Evolutionary conservation across 2,888 invertebrate genomes (phyloP), one percentile per base, ranked within the genome.

Genomic region (Masnerella sp.): DNA sequence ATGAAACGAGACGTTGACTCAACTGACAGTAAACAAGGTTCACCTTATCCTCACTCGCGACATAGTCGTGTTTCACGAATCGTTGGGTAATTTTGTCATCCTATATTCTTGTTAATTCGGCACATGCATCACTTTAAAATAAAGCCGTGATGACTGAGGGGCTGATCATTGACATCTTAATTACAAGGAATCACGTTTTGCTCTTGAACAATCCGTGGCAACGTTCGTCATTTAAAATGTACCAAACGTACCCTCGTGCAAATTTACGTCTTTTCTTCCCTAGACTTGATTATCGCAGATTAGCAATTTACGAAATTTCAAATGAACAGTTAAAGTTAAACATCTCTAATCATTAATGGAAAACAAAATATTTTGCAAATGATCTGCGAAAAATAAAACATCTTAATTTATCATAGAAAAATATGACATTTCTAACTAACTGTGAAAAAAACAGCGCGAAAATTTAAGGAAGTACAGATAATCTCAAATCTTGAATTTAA

Each of bases 21-120:
- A 74, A 74, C 74, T 74, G 69, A 74, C 74, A 74, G 65, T 74
- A 70, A 70, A 74, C 74, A 70, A 74, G 70, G 67, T 70, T 74
- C 70, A 58, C 62, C 74, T 70, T 70, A 74, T 70, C 70, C 65
- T 70, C 67, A 65, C 58, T 74, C 70, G 54, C 65, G 59, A 65
- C 52, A 69, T 69, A 70, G 70, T 65, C 70, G 62, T 74, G 70
- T 74, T 74, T 74, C 70, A 74, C 74, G 70, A 74, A 74, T 74
- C 74, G 74, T 74, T 74, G 56, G 52, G 40, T 74, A 74, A 74
- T 74, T 70, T 74, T 74, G 67, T 58, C 62, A 74, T 70, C 43
- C 70, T 62, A 70, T 70, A 74, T 65, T 70, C 70, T 69, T 65
- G 61, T 54, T 34, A 74, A 74, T 65, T 56, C 49, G 67, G 59